Percentiles rank a stretch among this genome's conserved stretches.
phyloP scores from a whole-genome alignment of 2,888 invertebrate genomes.

The Acrobasis repandana region DNA sequence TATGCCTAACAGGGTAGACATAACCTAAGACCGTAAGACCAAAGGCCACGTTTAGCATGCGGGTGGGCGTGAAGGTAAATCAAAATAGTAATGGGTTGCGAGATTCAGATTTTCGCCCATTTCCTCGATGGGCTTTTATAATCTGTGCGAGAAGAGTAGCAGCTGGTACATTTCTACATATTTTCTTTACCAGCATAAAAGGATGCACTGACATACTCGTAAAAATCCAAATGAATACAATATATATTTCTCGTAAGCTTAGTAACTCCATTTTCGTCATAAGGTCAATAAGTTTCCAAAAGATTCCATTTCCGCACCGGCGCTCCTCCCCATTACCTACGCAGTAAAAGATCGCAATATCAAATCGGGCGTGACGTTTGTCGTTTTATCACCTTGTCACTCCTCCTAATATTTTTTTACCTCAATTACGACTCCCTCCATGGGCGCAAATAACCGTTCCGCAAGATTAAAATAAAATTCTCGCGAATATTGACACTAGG shows the following conservation, averaged over 20 bases:
- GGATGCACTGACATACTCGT: too few species aligned
- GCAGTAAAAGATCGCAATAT: slow-evolving; percentile 70
- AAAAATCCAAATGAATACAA: too few species aligned
- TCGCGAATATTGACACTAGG: slow-evolving; percentile 61
- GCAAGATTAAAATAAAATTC: slow-evolving; percentile 69
- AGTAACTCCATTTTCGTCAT: slow-evolving; percentile 27
- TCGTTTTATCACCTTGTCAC: slow-evolving; percentile 76
- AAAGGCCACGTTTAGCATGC: too few species aligned
- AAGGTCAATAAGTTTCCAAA: slow-evolving; percentile 56
- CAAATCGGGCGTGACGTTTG: slow-evolving; percentile 71
- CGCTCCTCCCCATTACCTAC: slow-evolving; percentile 62
- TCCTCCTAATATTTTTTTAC: slow-evolving; percentile 71
- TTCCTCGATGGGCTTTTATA: too few species aligned
- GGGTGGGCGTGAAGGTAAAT: too few species aligned
- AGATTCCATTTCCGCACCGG: slow-evolving; percentile 43
- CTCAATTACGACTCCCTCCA: slow-evolving; percentile 68
- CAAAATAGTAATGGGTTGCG: too few species aligned
- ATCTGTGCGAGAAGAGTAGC: too few species aligned
- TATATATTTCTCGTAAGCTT: slow-evolving; percentile 23
- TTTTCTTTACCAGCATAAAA: too few species aligned
- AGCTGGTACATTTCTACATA: too few species aligned
- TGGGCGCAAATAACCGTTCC: slow-evolving; percentile 67
- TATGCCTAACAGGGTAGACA: too few species aligned
- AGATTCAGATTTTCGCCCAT: too few species aligned
- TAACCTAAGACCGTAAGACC: too few species aligned